Percentiles rank a stretch among this genome's conserved stretches.
These are phyloP conservation scores for Epinephelus cyanopodus DNA, from an alignment of 2,113 vertebrate species.

Conservation along the genomic window DNA sequence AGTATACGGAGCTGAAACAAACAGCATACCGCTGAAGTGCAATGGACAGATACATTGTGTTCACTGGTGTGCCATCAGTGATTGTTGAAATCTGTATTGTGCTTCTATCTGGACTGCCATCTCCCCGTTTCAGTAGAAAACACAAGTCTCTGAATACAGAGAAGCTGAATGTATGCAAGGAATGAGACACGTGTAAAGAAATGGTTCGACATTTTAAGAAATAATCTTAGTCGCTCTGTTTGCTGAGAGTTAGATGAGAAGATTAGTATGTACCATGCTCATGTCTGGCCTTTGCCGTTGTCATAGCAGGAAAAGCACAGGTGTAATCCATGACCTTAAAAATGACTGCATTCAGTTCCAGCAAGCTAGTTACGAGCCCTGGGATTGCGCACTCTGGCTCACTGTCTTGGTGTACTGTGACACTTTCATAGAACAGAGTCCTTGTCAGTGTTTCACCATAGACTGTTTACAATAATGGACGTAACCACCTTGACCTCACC, in stretches of 20 bases:
- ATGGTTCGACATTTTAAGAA: conserved; percentile 23
- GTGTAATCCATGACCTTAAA: no score
- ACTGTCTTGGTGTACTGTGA: no score
- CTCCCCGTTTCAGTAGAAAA: conserved; percentile 32
- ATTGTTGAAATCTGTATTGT: conserved; percentile 49
- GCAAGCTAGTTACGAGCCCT: no score
- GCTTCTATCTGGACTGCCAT: conserved; percentile 25
- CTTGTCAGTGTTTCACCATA: no score
- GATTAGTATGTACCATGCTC: no score
- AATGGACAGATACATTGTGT: conserved; percentile 15
- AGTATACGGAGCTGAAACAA: conserved; percentile 26
- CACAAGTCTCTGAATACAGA: conserved; percentile 33
- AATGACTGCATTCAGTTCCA: no score
- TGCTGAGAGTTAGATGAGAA: not conserved
- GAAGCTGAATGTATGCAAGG: conserved; percentile 77
- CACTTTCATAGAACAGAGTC: no score
- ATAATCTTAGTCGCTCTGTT: conserved; percentile 8
- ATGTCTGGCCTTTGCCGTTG: no score
- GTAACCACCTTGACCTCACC: no score
- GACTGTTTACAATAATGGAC: no score
- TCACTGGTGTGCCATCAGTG: conserved; percentile 42
- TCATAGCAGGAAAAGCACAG: no score
- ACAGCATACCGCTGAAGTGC: conserved; percentile 16
- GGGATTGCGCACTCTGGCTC: no score
- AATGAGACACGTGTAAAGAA: conserved; percentile 35